These are phyloP conservation scores for Brenthis daphne DNA, from an alignment of 2,888 invertebrate genomes.

Conservation along the genomic window DNA sequence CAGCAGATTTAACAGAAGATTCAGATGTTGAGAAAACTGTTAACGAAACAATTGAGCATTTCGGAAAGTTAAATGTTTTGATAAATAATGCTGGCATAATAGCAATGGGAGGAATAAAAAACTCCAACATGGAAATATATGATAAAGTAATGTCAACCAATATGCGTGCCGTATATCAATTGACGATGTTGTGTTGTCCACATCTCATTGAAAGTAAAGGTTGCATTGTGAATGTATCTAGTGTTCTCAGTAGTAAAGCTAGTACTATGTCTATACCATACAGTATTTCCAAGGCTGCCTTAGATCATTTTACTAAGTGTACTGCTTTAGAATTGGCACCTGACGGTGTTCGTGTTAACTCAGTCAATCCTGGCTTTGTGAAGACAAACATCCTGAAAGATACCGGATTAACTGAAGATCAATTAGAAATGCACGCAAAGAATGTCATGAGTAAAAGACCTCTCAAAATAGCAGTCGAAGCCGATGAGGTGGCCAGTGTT, in stretches of 20 bases:
- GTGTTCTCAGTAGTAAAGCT: slow-evolving; percentile 88
- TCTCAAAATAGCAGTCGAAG: slow-evolving; percentile 90
- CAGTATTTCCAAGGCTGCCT: slow-evolving; percentile 93
- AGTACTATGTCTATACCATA: slow-evolving; percentile 91
- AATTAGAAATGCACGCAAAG: slow-evolving; percentile 88
- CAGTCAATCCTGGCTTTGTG: slow-evolving; percentile 97
- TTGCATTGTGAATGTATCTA: slow-evolving; percentile 95
- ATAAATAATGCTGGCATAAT: slow-evolving; percentile 94
- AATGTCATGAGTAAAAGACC: slow-evolving; percentile 88
- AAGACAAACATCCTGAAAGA: slow-evolving; percentile 91
- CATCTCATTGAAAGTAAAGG: slow-evolving; percentile 90
- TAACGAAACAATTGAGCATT: slow-evolving; percentile 86
- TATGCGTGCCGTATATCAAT: slow-evolving; percentile 88
- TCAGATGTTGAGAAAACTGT: slow-evolving; percentile 85
- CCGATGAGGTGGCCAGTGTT: slow-evolving; percentile 92
- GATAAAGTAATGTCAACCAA: slow-evolving; percentile 94
- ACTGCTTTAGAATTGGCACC: slow-evolving; percentile 91
- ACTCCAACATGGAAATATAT: slow-evolving; percentile 89
- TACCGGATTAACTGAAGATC: slow-evolving; percentile 81
- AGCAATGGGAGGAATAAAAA: slow-evolving; percentile 90
- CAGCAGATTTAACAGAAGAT: slow-evolving; percentile 86
- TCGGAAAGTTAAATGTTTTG: slow-evolving; percentile 87
- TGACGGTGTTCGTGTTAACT: slow-evolving; percentile 92
- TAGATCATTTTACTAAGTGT: slow-evolving; percentile 97
- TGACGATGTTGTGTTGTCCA: slow-evolving; percentile 92